phyloP scores from a whole-genome alignment of 2,797 vertebrate species.

The Erpetoichthys calabaricus region DNA sequence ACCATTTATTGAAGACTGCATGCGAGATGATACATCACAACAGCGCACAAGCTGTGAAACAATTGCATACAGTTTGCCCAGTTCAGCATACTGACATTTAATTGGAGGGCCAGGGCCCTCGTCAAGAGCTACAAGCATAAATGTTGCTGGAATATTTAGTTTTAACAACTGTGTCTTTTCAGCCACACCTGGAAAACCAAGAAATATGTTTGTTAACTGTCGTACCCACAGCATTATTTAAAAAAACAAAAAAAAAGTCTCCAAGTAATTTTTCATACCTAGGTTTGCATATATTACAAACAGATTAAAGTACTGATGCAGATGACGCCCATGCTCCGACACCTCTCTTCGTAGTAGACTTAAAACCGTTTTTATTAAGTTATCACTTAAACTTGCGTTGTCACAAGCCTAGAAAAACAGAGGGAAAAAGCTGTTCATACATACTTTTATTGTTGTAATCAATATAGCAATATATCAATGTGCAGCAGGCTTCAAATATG shows the following conservation, averaged over 20 bases:
- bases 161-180: conserved; percentile 95
- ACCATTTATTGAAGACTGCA: conserved; percentile 98
- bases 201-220: background rate
- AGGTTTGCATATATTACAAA: conserved; percentile 98
- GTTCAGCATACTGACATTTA: conserved; percentile 95
- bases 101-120: conserved; percentile 96
- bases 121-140: conserved; percentile 95
- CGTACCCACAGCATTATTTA: too few relatives aligned
- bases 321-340: conserved; percentile 92
- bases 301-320: conserved; percentile 98
- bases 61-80: conserved; percentile 94
- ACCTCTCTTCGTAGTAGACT: conserved; percentile 94
- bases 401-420: conserved; percentile 69
- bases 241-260: too few relatives aligned
- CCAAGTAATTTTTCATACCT: conserved; percentile 54
- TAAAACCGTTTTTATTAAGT: conserved; percentile 87
- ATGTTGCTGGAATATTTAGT: conserved; percentile 89
- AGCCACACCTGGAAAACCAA: conserved; percentile 65
- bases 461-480: too few relatives aligned
- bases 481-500: too few relatives aligned
- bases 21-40: conserved; percentile 87
- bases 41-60: conserved; percentile 94
- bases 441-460: too few relatives aligned
- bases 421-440: background rate
- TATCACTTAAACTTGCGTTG: conserved; percentile 95